Conservation (phyloP, 2,113 vertebrate species). For the Pontoporia blainvillei region DNA sequence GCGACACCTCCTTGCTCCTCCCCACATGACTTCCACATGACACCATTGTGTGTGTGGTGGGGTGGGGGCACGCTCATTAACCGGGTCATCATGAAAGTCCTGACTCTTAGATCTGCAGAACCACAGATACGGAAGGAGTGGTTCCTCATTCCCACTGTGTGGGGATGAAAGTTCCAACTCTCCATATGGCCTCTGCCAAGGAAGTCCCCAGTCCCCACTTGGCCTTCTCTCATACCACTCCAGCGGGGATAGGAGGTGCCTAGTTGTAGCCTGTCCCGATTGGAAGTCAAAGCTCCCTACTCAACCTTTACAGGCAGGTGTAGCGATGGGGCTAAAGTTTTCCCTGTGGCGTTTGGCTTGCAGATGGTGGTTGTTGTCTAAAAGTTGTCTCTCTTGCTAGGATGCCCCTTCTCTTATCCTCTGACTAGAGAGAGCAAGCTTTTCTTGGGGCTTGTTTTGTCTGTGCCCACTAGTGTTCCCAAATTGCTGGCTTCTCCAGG, state of each 20-base stretch:
- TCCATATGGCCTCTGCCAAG: background rate
- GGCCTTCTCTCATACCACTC: background rate
- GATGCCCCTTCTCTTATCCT: too few species aligned
- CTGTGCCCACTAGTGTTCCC: background rate
- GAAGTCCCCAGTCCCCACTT: background rate
- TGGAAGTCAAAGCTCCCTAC: background rate
- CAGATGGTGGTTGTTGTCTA: background rate
- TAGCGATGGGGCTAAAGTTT: background rate
- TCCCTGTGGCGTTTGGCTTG: background rate
- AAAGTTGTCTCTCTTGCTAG: background rate
- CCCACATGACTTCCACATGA: background rate
- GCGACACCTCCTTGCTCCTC: background rate
- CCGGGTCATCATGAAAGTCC: background rate
- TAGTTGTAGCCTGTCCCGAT: background rate
- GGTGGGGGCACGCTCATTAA: too few species aligned
- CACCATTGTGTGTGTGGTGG: background rate
- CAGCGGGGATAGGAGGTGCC: background rate
- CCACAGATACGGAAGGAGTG: background rate
- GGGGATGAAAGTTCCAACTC: background rate
- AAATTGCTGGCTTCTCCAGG: background rate
- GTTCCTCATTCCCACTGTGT: background rate
- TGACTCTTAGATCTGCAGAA: background rate
- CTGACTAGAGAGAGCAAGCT: background rate
- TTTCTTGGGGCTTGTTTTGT: background rate
- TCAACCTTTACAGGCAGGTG: background rate